Conservation (phyloP, 2,113 vertebrate species). For the Burhinus bistriatus region DNA sequence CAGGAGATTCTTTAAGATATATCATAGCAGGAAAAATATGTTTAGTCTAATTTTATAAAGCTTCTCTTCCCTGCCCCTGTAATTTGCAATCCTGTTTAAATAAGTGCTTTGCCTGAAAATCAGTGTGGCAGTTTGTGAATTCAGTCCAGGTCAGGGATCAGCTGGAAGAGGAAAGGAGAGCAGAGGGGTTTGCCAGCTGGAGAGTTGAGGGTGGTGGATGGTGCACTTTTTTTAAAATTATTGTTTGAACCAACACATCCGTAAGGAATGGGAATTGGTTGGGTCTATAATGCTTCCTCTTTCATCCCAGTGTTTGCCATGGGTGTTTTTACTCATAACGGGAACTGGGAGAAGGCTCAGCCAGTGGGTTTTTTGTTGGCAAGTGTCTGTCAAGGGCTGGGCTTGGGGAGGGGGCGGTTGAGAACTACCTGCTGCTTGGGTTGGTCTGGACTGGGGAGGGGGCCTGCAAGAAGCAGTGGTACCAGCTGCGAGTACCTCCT, state of each 20-base stretch:
- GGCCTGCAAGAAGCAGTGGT: rapidly evolving
- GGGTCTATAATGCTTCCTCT: neutral
- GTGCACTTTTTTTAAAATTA: neutral
- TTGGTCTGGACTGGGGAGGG: neutral
- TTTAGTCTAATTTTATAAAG: neutral
- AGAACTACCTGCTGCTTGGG: neutral
- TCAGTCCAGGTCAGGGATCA: neutral
- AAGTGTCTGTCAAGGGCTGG: neutral
- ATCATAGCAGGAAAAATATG: neutral
- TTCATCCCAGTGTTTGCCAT: neutral
- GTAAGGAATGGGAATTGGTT: neutral
- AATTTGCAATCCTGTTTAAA: neutral
- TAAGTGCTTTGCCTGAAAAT: neutral
- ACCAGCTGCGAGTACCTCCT: no score
- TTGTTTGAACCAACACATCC: neutral
- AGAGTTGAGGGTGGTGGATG: neutral
- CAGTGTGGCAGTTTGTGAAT: neutral
- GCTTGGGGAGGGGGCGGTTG: neutral
- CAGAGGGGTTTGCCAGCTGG: neutral
- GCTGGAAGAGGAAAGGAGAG: neutral
- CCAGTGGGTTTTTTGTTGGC: neutral
- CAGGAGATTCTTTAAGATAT: neutral
- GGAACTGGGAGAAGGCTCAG: neutral
- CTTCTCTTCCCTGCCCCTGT: neutral
- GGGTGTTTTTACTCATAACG: neutral